Evolutionary conservation across 2,888 invertebrate species (phyloP).

Genomic region (Folsomia manolachei): DNA sequence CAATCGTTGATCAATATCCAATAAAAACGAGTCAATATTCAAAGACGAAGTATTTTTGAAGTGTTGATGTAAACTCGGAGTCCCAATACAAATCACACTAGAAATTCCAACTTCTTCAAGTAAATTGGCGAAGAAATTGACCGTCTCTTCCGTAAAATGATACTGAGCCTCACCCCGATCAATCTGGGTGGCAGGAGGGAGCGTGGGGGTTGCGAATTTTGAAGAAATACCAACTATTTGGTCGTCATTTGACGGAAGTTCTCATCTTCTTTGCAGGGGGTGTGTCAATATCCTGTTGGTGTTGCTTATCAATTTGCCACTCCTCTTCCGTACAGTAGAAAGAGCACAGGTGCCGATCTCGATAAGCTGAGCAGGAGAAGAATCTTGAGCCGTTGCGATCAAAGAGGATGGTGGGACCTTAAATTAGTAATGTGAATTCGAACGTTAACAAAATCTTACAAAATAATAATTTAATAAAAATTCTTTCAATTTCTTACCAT

Average conservation of each 20-base stretch:
- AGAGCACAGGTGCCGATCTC: constrained; percentile 20
- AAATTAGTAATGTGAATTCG: not conserved
- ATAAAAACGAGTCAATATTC: constrained; percentile 23
- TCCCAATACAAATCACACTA: constrained; percentile 30
- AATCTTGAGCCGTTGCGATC: constrained; percentile 22
- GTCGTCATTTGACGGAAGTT: not conserved
- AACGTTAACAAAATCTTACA: not conserved
- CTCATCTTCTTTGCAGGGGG: constrained; percentile 6
- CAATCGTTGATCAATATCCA: constrained; percentile 33
- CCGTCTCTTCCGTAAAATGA: constrained; percentile 27
- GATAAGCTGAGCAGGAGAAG: constrained; percentile 33
- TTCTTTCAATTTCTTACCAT: constrained; percentile 20
- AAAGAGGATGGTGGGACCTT: constrained; percentile 33
- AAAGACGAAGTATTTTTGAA: not conserved
- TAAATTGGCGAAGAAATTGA: constrained; percentile 17
- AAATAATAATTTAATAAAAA: not conserved
- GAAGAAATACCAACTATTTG: not conserved
- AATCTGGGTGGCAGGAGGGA: constrained; percentile 18
- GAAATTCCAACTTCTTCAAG: constrained; percentile 21
- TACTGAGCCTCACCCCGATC: constrained; percentile 36
- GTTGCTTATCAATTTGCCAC: constrained; percentile 17
- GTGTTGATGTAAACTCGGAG: constrained; percentile 30
- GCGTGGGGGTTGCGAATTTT: not conserved
- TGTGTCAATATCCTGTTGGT: not conserved
- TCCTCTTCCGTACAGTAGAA: constrained; percentile 29